A percentile compares a stretch with the other conserved stretches of the same genome.
Conservation (phyloP, 2,888 invertebrate species). For the Tinea semifulvella region DNA sequence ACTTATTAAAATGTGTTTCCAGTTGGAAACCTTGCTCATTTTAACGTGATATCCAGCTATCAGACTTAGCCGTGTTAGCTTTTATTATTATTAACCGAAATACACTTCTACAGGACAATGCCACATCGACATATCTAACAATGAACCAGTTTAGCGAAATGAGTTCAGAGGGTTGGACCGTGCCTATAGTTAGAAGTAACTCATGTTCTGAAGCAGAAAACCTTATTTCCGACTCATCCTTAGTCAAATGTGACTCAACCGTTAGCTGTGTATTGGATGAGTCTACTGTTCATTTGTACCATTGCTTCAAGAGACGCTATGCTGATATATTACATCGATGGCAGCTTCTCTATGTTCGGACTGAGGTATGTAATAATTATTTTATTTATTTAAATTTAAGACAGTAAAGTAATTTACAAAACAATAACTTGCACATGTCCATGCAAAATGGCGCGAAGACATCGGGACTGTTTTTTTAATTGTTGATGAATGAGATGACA, state of each 20-base stretch:
- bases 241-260: conserved; percentile 36
- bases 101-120: conserved; percentile 59
- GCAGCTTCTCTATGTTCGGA: conserved; percentile 80
- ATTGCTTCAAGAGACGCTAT: conserved; percentile 86
- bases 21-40: too few species aligned
- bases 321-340: conserved; percentile 89
- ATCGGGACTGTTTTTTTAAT: too few species aligned
- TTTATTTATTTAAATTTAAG: too few species aligned
- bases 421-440: too few species aligned
- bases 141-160: conserved; percentile 80
- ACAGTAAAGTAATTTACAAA: too few species aligned
- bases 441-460: too few species aligned
- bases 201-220: conserved; percentile 90
- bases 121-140: conserved; percentile 90
- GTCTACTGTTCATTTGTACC: conserved; percentile 70
- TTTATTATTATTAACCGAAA: conserved; percentile 15
- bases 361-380: conserved; percentile 76
- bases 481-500: too few species aligned
- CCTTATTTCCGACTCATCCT: conserved; percentile 52
- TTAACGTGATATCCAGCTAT: background rate
- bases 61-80: background rate
- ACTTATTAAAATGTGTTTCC: too few species aligned
- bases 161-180: conserved; percentile 79
- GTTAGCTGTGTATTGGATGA: conserved; percentile 48
- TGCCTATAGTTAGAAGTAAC: conserved; percentile 78